Base-by-base conservation (phyloP, 2,113 vertebrate genomes). In the Cariama cristata region DNA sequence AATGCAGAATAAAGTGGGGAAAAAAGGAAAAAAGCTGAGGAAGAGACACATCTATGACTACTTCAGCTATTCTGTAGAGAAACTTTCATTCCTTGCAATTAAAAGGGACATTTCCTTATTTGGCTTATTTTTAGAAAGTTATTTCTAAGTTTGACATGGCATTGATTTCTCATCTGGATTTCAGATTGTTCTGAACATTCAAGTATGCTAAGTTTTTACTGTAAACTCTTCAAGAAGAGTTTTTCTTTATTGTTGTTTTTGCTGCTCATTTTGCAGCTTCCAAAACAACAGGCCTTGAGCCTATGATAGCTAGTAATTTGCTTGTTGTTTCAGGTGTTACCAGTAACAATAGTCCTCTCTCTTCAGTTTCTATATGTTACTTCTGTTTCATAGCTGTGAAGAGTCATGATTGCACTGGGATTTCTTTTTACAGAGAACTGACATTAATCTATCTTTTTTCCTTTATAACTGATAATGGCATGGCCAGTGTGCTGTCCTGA, bases 1-100 rank as follows among this genome's bases (percentile, higher is more conserved):
- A 98, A 98, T 98, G 98, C 79, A 96, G 91, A 96, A 94, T 64
- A 79, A 96, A 96, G 79, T 40, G 44, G 71, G 11, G 68, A 11
- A 23, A 50, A 69, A 49, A 60, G 14, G 28, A 86, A 95, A 97
- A 83, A 69, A 91, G 56, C 60, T 20, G 2, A 74, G 85, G 67
- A 94, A 95, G 86, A 95, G 86, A 80, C 60, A 62, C 23, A 73
- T 97, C 81, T 97, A 44, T 66, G 35, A 62, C 86, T 94, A 14
- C 75, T 90, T 44, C 59, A 94, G 58, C 74, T 55, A 9, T 79
- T 76, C 50, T 62, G 67, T 9, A 55, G 22, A 76, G 73, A 91
- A 94, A 52, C 21, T 79, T n/a, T 67, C 33, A 24, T 79, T 91
- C 68, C 33, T 64, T 76, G 19, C 24, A 56, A 60, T 79, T 67